Evolutionary conservation across 2,797 vertebrate species (phyloP), one percentile per base, ranked within the genome.

Genomic region (Hafferia zeledoni): DNA sequence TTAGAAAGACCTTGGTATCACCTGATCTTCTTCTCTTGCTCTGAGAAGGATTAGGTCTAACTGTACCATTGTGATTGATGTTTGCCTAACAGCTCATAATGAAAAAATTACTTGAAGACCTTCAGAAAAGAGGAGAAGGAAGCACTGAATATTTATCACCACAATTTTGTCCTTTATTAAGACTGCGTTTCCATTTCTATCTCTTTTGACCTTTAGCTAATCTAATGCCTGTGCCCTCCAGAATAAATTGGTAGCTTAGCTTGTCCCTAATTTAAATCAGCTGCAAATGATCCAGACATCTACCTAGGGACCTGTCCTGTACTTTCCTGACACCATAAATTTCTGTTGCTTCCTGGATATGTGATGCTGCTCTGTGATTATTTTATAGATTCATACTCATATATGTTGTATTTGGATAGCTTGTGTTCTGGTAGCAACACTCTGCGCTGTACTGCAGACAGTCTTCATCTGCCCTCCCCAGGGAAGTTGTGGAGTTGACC

Each of bases 121-220:
- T 95, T 93, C 57, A 81, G 70, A 53, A 81, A 83, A 81, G 87
- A 76, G 46, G 13, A 83, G 79, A 47, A 57, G 22, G 39, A 83
- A 77, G 49, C 1, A 4, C 44, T 94, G 93, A 90, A 91, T 94
- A 88, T 90, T 94, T 93, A 93, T 94, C 25, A 30, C 65, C 67
- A 91, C 61, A 75, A 5, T 88, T 96, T 44, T 89, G 41, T 86
- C 49, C 72, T 88, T 94, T 87, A 78, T 71, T 76, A 59, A 86
- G 71, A 86, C 67, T 31, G 39, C 49, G 39, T 94, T 94, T 94
- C 46, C 35, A 52, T 71, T 94, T 83, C 76, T 83, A 89, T 68
- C 64, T 75, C 37, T 57, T 80, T 81, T 81, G 76, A 81, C 87
- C 70, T 94, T 90, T 86, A 93, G 20, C 46, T 94, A 86, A 86